A percentile compares a stretch with the other conserved stretches of the same genome.
Conservation (phyloP, 23 tunicate genomes). For the Trididemnum clinides region DNA sequence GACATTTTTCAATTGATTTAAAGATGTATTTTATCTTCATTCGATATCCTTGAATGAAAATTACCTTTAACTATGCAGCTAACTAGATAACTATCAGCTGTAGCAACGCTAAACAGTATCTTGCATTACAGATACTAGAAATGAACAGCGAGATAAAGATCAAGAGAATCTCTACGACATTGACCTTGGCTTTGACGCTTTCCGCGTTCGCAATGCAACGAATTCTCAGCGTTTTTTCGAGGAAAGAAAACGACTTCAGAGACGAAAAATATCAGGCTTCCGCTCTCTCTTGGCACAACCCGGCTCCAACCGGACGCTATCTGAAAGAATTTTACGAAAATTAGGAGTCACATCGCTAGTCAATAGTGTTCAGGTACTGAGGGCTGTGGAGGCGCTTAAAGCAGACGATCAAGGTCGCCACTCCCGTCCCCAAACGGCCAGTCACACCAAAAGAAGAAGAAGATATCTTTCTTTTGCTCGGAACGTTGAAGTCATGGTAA, state of each 20-base stretch:
- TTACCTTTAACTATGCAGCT: too few species aligned
- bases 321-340: not conserved
- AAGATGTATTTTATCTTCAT: too few species aligned
- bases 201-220: not conserved
- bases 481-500: constrained; percentile 93
- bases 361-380: not conserved
- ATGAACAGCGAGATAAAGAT: not conserved
- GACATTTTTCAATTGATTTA: too few species aligned
- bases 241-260: not conserved
- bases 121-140: too few species aligned
- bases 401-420: too few species aligned
- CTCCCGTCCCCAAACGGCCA: not conserved
- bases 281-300: not conserved
- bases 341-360: not conserved
- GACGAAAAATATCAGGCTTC: not conserved
- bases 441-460: constrained; percentile 24
- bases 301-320: not conserved
- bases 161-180: not conserved
- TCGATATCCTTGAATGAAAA: too few species aligned
- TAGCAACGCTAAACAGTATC: too few species aligned
- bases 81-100: too few species aligned
- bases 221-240: not conserved
- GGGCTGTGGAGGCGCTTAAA: not conserved
- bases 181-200: not conserved
- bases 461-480: constrained; percentile 68